Evolutionary conservation across 2,888 invertebrate genomes (phyloP), one percentile per base, ranked within the genome.

Genomic region (Drosophila melanocephala): DNA sequence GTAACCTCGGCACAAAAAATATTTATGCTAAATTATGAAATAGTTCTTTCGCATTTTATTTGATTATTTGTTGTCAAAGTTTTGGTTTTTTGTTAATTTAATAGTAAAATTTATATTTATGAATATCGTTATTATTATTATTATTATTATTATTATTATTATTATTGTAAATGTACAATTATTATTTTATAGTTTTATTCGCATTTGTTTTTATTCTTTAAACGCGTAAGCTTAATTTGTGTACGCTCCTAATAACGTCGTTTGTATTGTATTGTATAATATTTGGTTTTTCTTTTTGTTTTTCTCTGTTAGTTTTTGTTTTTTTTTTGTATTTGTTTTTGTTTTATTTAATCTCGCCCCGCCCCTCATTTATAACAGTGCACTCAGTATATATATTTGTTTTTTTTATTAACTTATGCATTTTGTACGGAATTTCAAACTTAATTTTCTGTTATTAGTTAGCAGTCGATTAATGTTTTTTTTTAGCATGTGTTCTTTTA

Each of bases 281-380:
- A 75, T 79, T 84, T 72, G 63, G 62, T 76, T 85, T 69, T 64
- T 69, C 75, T 60, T 76, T 78, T 75, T 76, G 47, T 64, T 26
- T 77, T 67, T 67, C 72, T 64, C 35, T 72, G 72, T 72, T 75
- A 75, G 72, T 74, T 71, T 76, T 78, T 72, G 62, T 73, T 77
- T 60, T 75, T 76, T 66, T 59, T 74, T 64, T 37, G 79, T 68
- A 56, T 72, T 75, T 75, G 73, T 75, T 71, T 79, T 81, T 79
- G 80, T 81, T 80, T 84, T 81, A 74, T 91, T 92, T 91, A 87
- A 90, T 91, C 93, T 93, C 94, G 93, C 93, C 94, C 94, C 94
- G 92, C 93, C 93, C 93, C 93, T 94, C 94, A 88, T 92, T 91
- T 89, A 87, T 87, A 89, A 92, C 92, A 93, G 93, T 93, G 93